These are phyloP conservation scores for Triplophysa yarkandensis DNA, from an alignment of 2,797 vertebrate genomes.

Conservation along the genomic window DNA sequence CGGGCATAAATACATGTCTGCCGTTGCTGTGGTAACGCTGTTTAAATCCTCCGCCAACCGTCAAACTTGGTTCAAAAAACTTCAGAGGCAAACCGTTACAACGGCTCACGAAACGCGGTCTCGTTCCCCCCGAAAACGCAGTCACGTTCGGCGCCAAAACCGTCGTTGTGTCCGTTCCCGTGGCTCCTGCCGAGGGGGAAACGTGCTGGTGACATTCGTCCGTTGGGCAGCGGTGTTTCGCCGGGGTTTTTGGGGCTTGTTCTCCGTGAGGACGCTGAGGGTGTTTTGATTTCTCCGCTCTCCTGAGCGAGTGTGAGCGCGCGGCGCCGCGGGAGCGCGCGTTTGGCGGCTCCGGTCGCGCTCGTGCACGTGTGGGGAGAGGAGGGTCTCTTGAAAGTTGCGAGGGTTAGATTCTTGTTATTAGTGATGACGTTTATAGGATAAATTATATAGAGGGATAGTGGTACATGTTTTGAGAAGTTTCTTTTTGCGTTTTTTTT, in stretches of 20 bases:
- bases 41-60: constrained; percentile 1
- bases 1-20: constrained; percentile 27
- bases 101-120: background rate
- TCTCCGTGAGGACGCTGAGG: background rate
- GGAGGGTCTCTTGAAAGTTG: constrained; percentile 21
- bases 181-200: constrained; percentile 2
- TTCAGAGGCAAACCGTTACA: constrained; percentile 9
- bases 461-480: background rate
- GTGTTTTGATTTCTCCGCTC: constrained; percentile 35
- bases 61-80: constrained; percentile 34
- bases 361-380: constrained; percentile 49
- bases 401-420: background rate
- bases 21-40: background rate
- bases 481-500: background rate
- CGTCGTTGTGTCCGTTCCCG: constrained; percentile 2
- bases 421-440: background rate
- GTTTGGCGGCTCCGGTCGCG: constrained; percentile 43
- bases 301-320: constrained; percentile 25
- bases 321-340: constrained; percentile 20
- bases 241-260: background rate
- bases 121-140: constrained; percentile 18
- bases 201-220: background rate
- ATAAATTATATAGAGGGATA: background rate
- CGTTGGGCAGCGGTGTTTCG: background rate
- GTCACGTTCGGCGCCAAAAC: constrained; percentile 7